These are phyloP conservation scores for Helogale parvula DNA, from an alignment of 2,113 vertebrate genomes.

Conservation along the genomic window DNA sequence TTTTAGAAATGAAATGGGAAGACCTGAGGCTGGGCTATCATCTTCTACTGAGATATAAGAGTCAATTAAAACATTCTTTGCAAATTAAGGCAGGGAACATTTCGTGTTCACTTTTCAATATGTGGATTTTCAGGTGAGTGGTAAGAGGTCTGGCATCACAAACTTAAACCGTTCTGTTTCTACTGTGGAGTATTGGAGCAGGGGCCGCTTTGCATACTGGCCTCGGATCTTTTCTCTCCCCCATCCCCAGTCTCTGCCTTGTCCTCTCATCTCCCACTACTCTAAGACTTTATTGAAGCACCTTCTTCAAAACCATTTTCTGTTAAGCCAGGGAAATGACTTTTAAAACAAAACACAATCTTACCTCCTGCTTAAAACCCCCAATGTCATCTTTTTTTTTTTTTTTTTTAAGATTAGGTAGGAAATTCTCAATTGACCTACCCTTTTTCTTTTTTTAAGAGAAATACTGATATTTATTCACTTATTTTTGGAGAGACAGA, in stretches of 20 bases:
- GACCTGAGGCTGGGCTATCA: background rate
- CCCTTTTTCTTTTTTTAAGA: background rate
- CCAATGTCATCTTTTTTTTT: background rate
- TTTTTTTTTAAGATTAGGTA: background rate
- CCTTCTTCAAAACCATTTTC: background rate
- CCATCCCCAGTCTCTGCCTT: background rate
- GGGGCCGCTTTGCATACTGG: accelerated
- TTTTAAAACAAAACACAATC: background rate
- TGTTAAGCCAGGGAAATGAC: background rate
- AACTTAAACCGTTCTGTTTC: background rate
- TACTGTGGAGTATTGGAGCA: too few relatives aligned
- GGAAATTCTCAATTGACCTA: background rate
- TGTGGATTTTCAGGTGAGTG: background rate
- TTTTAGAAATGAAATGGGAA: background rate
- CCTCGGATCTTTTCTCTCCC: background rate
- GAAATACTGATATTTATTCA: conserved; percentile 67
- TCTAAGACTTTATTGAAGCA: background rate
- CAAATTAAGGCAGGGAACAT: background rate
- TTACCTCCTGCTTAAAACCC: background rate
- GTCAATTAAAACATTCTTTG: background rate
- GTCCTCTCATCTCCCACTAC: background rate
- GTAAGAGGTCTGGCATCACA: background rate
- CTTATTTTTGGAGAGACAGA: too few relatives aligned
- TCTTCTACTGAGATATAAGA: conserved; percentile 18
- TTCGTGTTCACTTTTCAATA: background rate